Base-by-base conservation (phyloP, 2,888 invertebrate genomes). In the Argynnis bischoffii region DNA sequence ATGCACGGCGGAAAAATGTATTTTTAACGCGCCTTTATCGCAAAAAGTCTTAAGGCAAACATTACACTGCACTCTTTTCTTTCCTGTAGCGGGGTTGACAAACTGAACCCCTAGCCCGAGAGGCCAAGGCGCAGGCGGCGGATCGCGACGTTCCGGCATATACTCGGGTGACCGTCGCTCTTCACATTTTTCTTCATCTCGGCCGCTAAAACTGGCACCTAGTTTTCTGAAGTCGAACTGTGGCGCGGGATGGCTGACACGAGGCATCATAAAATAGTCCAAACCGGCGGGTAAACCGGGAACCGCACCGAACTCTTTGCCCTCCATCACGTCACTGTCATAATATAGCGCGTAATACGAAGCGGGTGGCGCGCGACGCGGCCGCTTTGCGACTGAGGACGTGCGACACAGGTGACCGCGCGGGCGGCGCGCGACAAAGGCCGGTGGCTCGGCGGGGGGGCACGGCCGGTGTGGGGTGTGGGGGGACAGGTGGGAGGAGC, bases 41-140 rank as follows among this genome's bases (percentile, higher is more conserved):
- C 99, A 99, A 92, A 99, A 99, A 69, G 99, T 99, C 90, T 99
- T 99, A 75, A 98, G 94, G 89, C 99, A 99, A 71, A 98, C 98
- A 85, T 98, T 98, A 92, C 99, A 99, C 93, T 98, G 97, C 71
- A 99, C 99, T 78, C 99, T 95, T 84, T 98, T 98, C 93, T 99
- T 99, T 55, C 98, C 98, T 48, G 98, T 97, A 13, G 97, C 96
- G 35, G 98, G 97, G 88, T 97, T 97, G 79, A 97, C 97, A 83
- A 97, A 96, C 82, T 97, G 96, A 48, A 97, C 96, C 21, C 97
- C 97, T 76, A 97, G 93, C 75, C 97, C 97, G 69, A 96, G 94
- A 41, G 97, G 97, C 96, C 95, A 94, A 78, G 96, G 96, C 71
- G 95, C 93, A 77, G 87, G 89, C 77, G 88, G 88, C 69, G 85